Conservation (phyloP, 64 coral and sea anemone species). For the Stichodactyla mertensii region DNA sequence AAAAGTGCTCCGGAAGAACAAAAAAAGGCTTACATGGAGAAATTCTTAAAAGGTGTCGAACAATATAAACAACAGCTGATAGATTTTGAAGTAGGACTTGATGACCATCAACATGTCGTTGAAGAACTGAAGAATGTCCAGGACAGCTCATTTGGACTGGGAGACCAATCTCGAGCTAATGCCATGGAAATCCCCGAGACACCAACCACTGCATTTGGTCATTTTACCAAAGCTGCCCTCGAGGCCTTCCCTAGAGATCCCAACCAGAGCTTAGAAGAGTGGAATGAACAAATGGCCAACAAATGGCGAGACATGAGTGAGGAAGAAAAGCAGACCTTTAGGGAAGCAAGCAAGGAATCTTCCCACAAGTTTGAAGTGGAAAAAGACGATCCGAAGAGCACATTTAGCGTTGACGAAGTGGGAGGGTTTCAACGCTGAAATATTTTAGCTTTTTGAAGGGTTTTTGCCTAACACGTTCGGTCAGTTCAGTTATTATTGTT, state of each 20-base stretch:
- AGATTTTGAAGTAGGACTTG: background rate
- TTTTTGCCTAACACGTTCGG: no score
- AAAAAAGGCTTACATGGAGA: slow-evolving; percentile 10
- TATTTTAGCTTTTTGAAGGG: background rate
- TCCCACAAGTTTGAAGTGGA: slow-evolving; percentile 5
- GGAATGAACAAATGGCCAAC: slow-evolving; percentile 4
- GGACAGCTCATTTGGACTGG: background rate
- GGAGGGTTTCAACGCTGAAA: slow-evolving; percentile 18
- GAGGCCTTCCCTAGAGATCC: slow-evolving; percentile 15
- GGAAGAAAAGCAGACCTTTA: slow-evolving; percentile 11
- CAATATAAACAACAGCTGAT: slow-evolving; percentile 9
- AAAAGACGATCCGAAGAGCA: background rate
- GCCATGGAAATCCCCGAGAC: background rate
- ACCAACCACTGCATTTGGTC: slow-evolving; percentile 9
- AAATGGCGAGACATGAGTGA: slow-evolving; percentile 29
- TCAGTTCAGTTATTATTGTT: no score
- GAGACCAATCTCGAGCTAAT: background rate
- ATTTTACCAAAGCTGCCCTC: background rate
- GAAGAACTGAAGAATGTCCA: background rate
- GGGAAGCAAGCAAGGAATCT: slow-evolving; percentile 7
- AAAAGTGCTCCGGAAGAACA: background rate
- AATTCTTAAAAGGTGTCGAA: background rate
- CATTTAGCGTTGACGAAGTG: slow-evolving; percentile 20
- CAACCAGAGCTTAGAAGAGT: background rate
- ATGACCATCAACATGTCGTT: background rate